These are phyloP conservation scores for Drosophila maculinotata DNA, from an alignment of 2,888 invertebrate species.

Conservation along the genomic window DNA sequence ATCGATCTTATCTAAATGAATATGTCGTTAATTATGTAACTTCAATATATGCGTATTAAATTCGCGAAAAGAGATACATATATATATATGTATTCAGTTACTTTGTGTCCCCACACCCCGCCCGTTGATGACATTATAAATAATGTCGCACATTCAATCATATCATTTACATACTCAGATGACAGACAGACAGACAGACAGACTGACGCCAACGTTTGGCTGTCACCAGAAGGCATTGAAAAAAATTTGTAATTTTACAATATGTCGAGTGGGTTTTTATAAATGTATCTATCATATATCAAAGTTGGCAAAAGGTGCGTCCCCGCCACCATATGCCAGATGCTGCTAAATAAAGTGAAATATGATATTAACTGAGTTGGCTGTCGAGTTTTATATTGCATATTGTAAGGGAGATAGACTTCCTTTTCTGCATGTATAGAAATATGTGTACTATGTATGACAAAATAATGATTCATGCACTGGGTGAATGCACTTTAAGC, in stretches of 20 bases:
- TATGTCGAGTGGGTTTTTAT: constrained; percentile 41
- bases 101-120: background rate
- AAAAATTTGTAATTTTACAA: constrained; percentile 48
- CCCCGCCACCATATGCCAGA: constrained; percentile 11
- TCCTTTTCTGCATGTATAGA: constrained; percentile 12
- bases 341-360: constrained; percentile 54
- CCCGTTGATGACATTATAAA: constrained; percentile 44
- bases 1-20: too few relatives aligned
- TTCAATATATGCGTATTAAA: too few relatives aligned
- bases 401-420: constrained; percentile 1
- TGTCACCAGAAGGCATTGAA: constrained; percentile 16
- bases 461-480: constrained; percentile 39
- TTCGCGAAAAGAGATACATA: too few relatives aligned
- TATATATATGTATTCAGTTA: background rate
- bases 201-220: constrained; percentile 9
- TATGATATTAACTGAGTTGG: constrained; percentile 46
- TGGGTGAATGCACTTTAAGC: constrained; percentile 40
- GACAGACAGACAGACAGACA: constrained; percentile 32
- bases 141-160: constrained; percentile 51
- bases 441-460: constrained; percentile 1
- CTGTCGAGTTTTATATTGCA: constrained; percentile 21
- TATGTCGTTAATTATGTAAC: too few relatives aligned
- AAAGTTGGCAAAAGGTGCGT: constrained; percentile 40
- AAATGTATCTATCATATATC: constrained; percentile 61
- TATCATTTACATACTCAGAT: constrained; percentile 42